Evolutionary conservation across 2,888 invertebrate species (phyloP).

Genomic region (Anoplius nigerrimus): DNA sequence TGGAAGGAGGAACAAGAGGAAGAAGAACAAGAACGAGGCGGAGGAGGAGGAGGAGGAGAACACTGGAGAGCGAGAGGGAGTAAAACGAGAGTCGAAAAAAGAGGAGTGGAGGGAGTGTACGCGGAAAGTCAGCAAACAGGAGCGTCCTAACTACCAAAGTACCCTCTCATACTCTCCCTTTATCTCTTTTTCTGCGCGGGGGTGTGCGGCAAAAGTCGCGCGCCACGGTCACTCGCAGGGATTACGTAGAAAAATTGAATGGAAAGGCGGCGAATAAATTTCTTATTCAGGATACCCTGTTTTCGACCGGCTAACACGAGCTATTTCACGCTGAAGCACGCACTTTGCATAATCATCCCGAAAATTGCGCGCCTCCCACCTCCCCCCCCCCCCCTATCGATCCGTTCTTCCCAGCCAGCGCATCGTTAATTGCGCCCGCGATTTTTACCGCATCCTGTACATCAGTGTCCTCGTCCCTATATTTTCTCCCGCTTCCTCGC

Average conservation of each 20-base stretch:
- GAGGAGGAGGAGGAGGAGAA: not conserved
- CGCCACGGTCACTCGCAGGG: too few relatives aligned
- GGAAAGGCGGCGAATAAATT: too few relatives aligned
- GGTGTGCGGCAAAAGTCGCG: not conserved
- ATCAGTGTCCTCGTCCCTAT: not conserved
- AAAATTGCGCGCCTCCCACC: too few relatives aligned
- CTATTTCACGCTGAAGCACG: too few relatives aligned
- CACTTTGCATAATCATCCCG: too few relatives aligned
- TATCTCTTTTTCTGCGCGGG: conserved; percentile 3
- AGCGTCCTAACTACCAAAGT: conserved; percentile 43
- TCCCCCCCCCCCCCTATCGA: too few relatives aligned
- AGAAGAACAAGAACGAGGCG: not conserved
- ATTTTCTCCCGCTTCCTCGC: conserved; percentile 12
- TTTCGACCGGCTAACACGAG: too few relatives aligned
- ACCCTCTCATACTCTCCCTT: conserved; percentile 32
- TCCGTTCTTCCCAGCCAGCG: not conserved
- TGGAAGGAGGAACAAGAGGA: not conserved
- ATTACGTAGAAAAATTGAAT: too few relatives aligned
- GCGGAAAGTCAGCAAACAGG: conserved; percentile 45
- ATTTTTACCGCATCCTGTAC: not conserved
- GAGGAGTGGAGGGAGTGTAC: not conserved
- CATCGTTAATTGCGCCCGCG: not conserved
- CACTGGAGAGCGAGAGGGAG: not conserved
- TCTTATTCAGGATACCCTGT: too few relatives aligned
- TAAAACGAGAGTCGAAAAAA: not conserved